phyloP scores from a whole-genome alignment of 2,797 vertebrate species.

The Fistularia commersonii region DNA sequence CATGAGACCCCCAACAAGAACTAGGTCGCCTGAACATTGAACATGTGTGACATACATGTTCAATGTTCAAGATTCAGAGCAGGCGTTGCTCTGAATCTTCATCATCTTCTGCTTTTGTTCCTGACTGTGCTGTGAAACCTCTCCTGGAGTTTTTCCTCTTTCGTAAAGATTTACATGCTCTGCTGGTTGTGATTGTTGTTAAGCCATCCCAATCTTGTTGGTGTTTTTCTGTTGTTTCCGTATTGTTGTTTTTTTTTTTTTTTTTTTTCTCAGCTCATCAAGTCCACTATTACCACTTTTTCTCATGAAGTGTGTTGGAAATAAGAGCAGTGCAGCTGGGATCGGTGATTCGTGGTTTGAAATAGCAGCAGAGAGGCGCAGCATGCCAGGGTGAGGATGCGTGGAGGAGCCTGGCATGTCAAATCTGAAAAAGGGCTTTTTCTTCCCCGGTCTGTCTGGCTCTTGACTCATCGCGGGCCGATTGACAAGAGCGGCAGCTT shows the following conservation, averaged over 20 bases:
- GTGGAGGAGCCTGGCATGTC: slow-evolving; percentile 14
- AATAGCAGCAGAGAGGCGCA: slow-evolving; percentile 6
- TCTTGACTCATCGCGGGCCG: slow-evolving; percentile 25
- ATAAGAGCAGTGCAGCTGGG: too few relatives aligned
- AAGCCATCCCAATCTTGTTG: too few relatives aligned
- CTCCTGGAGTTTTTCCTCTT: slow-evolving; percentile 36
- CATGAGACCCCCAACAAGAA: slow-evolving; percentile 49
- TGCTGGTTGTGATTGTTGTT: slow-evolving; percentile 18
- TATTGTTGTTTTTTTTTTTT: too few relatives aligned
- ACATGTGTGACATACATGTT: slow-evolving; percentile 30
- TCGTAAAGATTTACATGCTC: slow-evolving; percentile 38
- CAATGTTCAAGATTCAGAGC: slow-evolving; percentile 39
- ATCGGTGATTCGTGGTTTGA: not conserved
- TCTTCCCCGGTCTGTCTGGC: slow-evolving; percentile 21
- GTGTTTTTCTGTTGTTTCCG: too few relatives aligned
- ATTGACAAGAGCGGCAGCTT: not conserved
- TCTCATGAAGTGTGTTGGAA: too few relatives aligned
- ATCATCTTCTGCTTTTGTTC: slow-evolving; percentile 7
- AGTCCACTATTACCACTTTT: too few relatives aligned
- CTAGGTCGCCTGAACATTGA: slow-evolving; percentile 47
- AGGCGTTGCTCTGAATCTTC: slow-evolving; percentile 35
- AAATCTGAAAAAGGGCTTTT: slow-evolving; percentile 7
- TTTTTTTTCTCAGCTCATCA: too few relatives aligned
- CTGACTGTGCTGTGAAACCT: slow-evolving; percentile 20
- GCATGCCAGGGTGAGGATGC: slow-evolving; percentile 12